phyloP scores from a whole-genome alignment of 2,888 invertebrate genomes.

The Callyntrura sp. region DNA sequence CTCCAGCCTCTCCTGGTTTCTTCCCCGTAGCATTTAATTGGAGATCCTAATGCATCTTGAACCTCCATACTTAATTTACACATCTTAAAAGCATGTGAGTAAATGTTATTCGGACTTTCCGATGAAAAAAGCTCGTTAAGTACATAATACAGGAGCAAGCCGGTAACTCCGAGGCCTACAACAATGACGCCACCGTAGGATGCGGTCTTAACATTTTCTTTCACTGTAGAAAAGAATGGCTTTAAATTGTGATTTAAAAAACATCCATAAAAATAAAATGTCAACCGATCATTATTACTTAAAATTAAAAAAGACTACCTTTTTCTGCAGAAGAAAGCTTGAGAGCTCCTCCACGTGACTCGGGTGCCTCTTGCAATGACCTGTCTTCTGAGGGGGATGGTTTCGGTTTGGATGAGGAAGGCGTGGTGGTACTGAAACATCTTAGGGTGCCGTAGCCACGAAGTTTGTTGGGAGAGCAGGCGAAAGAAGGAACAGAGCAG shows the following conservation, averaged over 20 bases:
- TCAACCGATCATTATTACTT: no score
- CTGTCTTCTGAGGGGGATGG: conserved; percentile 25
- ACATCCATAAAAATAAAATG: not conserved
- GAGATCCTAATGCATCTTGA: conserved; percentile 93
- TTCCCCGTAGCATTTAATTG: conserved; percentile 96
- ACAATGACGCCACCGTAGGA: conserved; percentile 94
- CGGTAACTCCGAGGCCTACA: conserved; percentile 92
- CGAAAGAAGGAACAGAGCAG: not conserved
- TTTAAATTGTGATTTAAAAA: not conserved
- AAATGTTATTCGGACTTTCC: conserved; percentile 95
- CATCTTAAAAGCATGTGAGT: conserved; percentile 91
- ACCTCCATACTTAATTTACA: conserved; percentile 92
- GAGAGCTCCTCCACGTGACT: conserved; percentile 72
- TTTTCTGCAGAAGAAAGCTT: conserved; percentile 80
- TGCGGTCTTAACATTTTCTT: conserved; percentile 95
- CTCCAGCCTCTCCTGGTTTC: conserved; percentile 93
- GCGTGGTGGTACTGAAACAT: conserved; percentile 21
- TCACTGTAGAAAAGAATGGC: conserved; percentile 87
- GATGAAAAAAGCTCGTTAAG: conserved; percentile 95
- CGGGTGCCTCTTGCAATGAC: conserved; percentile 67
- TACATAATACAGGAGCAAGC: conserved; percentile 93
- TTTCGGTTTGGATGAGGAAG: conserved; percentile 26
- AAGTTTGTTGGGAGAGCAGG: not conserved
- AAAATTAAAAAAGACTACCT: conserved; percentile 52
- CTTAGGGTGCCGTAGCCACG: not conserved